Evolutionary conservation across 1,140 invertebrate genomes (phyloP).

Genomic region (Liolophura sinensis): DNA sequence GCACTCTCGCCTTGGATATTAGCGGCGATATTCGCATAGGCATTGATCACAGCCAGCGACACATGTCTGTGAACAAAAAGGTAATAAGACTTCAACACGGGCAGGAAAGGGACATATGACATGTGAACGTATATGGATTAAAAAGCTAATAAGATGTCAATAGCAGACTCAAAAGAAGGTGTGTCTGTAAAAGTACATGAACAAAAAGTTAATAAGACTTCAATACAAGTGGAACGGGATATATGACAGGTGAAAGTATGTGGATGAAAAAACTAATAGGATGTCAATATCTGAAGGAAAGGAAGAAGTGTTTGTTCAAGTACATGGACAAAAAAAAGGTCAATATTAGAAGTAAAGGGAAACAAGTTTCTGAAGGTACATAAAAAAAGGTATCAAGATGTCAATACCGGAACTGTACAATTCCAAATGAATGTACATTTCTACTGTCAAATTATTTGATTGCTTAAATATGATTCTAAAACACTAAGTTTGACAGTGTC

Average conservation of each 20-base stretch:
- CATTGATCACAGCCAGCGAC: conserved; percentile 83
- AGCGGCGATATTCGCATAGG: conserved; percentile 77
- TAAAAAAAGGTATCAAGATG: too few species aligned
- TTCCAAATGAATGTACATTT: too few species aligned
- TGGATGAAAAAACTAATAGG: background rate
- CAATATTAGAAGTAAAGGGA: too few species aligned
- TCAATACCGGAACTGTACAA: too few species aligned
- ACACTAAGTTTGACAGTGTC: too few species aligned
- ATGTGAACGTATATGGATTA: background rate
- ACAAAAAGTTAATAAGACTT: background rate
- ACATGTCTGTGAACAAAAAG: conserved; percentile 72
- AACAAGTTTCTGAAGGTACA: too few species aligned
- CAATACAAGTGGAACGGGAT: too few species aligned
- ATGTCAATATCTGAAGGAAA: background rate
- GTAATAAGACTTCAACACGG: too few species aligned
- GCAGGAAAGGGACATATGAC: too few species aligned
- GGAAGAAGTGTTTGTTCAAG: background rate
- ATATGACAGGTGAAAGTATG: too few species aligned
- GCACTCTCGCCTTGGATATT: conserved; percentile 87
- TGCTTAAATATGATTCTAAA: background rate
- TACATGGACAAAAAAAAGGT: conserved; percentile 19
- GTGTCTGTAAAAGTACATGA: conserved; percentile 14
- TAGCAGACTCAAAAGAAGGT: background rate
- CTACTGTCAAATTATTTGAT: background rate
- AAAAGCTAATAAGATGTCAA: background rate